Conservation (phyloP, 2,113 vertebrate species). For the human region GRCh38 chr18:74857001-74857500, state of each 20-base stretch:
- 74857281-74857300: slow-evolving; percentile 80
- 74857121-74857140: slow-evolving; percentile 91
- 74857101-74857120: slow-evolving; percentile 87
- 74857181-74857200: slow-evolving; percentile 86
- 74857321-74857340: slow-evolving; percentile 34
- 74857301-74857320: slow-evolving; percentile 30
- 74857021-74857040: slow-evolving; percentile 97
- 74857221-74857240: slow-evolving; percentile 84
- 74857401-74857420: background rate
- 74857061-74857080: slow-evolving; percentile 93
- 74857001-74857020: slow-evolving; percentile 96
- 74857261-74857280: slow-evolving; percentile 83
- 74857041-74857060: slow-evolving; percentile 97
- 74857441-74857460: background rate
- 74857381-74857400: background rate
- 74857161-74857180: slow-evolving; percentile 91
- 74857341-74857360: slow-evolving; percentile 37
- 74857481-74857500: background rate
- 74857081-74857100: slow-evolving; percentile 89
- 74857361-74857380: background rate
- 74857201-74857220: slow-evolving; percentile 85
- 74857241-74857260: slow-evolving; percentile 82
- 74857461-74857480: background rate
- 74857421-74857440: background rate
- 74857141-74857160: slow-evolving; percentile 90